A percentile compares a stretch with the other conserved stretches of the same genome.
phyloP scores from a whole-genome alignment of 2,797 vertebrate genomes.

The Pseudochirops corinnae region DNA sequence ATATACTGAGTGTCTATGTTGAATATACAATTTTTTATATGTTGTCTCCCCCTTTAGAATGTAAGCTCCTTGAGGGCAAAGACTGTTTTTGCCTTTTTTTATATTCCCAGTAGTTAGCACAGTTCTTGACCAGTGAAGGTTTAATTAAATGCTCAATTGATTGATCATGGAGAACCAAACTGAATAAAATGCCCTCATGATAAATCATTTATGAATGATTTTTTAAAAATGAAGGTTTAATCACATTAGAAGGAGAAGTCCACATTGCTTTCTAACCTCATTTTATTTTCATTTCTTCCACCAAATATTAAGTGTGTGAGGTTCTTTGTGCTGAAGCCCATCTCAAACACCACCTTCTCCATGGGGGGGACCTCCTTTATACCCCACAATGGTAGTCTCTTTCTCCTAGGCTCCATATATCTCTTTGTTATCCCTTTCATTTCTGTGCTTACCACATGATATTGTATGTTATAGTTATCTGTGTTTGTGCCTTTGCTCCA shows the following conservation, averaged over 20 bases:
- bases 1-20: not conserved
- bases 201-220: not conserved
- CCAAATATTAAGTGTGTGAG: not conserved
- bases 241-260: not conserved
- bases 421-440: not conserved
- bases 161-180: not conserved
- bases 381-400: not conserved
- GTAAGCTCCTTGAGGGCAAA: not conserved
- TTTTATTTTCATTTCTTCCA: conserved; percentile 3
- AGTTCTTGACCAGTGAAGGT: not conserved
- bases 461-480: not conserved
- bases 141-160: not conserved
- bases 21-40: not conserved
- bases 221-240: not conserved
- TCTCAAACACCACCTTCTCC: not conserved
- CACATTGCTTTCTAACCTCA: not conserved
- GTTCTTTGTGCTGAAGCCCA: not conserved
- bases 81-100: not conserved
- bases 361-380: not conserved
- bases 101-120: not conserved
- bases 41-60: not conserved
- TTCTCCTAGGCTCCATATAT: not conserved
- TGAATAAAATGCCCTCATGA: not conserved
- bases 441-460: not conserved
- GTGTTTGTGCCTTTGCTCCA: not conserved